Conservation (phyloP, 2,888 invertebrate species). For the Drosophila borealis region DNA sequence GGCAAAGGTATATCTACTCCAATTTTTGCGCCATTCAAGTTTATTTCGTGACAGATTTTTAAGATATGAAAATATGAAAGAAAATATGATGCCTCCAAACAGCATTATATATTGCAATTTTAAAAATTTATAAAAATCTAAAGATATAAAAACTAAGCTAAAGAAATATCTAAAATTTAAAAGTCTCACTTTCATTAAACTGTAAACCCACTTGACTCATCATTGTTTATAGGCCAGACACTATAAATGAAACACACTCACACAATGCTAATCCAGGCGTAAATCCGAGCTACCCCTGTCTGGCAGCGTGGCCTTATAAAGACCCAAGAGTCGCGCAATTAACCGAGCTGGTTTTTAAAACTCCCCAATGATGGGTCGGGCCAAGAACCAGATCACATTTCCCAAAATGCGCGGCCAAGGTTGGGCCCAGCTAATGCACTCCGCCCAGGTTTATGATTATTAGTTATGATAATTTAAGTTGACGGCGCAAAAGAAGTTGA, state of each 20-base stretch:
- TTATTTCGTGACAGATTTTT: too few relatives aligned
- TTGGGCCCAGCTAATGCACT: slow-evolving; percentile 54
- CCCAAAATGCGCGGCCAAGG: slow-evolving; percentile 30
- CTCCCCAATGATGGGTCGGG: slow-evolving; percentile 62
- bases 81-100: too few relatives aligned
- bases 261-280: slow-evolving; percentile 45
- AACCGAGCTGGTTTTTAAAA: slow-evolving; percentile 64
- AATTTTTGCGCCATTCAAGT: too few relatives aligned
- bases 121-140: too few relatives aligned
- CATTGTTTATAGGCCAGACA: slow-evolving; percentile 29
- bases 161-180: not conserved
- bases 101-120: too few relatives aligned
- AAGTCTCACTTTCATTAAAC: not conserved
- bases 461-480: slow-evolving; percentile 77
- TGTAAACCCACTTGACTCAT: slow-evolving; percentile 32
- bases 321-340: slow-evolving; percentile 66
- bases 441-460: slow-evolving; percentile 72
- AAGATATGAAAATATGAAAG: too few relatives aligned
- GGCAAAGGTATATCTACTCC: too few relatives aligned
- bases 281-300: slow-evolving; percentile 54
- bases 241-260: slow-evolving; percentile 23
- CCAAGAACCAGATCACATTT: slow-evolving; percentile 47
- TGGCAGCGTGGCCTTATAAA: slow-evolving; percentile 42
- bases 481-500: slow-evolving; percentile 74
- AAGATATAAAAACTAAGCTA: too few relatives aligned